Base-by-base conservation (phyloP, 1,140 invertebrate genomes). In the Drosophila asahinai region DNA sequence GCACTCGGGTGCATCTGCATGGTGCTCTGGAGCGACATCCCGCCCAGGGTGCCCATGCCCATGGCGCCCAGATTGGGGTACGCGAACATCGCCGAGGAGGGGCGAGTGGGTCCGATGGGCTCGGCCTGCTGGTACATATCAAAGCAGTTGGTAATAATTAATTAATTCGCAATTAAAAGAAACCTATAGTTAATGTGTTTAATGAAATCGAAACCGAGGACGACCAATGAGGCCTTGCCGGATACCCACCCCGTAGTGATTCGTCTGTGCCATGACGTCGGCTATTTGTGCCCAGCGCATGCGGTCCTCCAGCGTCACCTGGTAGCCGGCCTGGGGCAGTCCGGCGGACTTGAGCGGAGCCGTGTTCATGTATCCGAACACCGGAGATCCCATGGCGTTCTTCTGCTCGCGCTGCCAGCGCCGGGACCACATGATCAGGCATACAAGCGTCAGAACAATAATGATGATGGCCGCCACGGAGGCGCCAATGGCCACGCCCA, bases 381-480 rank as follows among this genome's bases (percentile, higher is more conserved):
- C 96, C 0, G 97, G 96, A 2, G 96, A 97, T 0, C 96, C 96
- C 65, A 93, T 92, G 12, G 95, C 95, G 78, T 95, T 95, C 90
- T 98, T 97, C 86, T 98, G 97, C 83, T 98, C 97, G 3, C 96
- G 94, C 45, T 96, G 97, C 97, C 97, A 98, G 70, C 96, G 95
- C 58, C 97, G 97, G 95, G 97, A 98, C 97, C 97, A 98, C 94
- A 97, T 97, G 64, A 98, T 96, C 5, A 98, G 94, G 80, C 97
- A 97, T 2, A 97, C 95, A 2, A 98, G 93, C 0, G 97, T 98
- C 30, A 98, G 92, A 2, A 97, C 95, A 82, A 98, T 98, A 58
- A 98, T 98, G 30, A 98, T 95, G 5, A 98, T 94, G 22, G 97
- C 97, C 8, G 96, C 96, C 5, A 98, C 95, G 3, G 97, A 97